These are phyloP conservation scores for Diaprepes abbreviatus DNA, from an alignment of 2,888 invertebrate genomes.

Conservation along the genomic window DNA sequence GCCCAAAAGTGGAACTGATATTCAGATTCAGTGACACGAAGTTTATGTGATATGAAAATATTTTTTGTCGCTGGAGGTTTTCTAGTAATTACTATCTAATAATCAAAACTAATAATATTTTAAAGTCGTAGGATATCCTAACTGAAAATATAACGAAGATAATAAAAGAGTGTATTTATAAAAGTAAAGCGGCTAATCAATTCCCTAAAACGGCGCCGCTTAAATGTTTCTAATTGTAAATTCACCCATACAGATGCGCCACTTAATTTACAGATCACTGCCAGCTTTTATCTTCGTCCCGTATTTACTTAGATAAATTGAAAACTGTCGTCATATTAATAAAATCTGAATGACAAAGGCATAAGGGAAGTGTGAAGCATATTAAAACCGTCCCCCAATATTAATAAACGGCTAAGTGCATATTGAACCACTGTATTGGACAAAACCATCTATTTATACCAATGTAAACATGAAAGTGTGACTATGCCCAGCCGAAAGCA, in stretches of 20 bases:
- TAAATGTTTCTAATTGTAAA: constrained; percentile 19
- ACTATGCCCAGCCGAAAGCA: constrained; percentile 34
- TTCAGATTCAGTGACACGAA: too few relatives aligned
- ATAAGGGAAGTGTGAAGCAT: constrained; percentile 47
- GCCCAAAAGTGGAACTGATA: too few relatives aligned
- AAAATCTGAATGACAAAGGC: constrained; percentile 50
- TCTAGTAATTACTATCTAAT: too few relatives aligned
- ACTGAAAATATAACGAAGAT: too few relatives aligned
- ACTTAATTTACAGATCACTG: constrained; percentile 48
- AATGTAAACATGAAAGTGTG: constrained; percentile 55
- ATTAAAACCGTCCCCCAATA: constrained; percentile 49
- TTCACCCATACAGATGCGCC: constrained; percentile 38
- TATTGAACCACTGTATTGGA: constrained; percentile 52
- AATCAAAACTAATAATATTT: too few relatives aligned
- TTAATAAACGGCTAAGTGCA: constrained; percentile 53
- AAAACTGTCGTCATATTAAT: constrained; percentile 51
- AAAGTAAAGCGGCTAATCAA: background rate
- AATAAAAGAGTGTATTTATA: too few relatives aligned
- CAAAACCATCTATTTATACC: constrained; percentile 54
- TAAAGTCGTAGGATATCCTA: too few relatives aligned
- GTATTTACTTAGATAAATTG: constrained; percentile 51
- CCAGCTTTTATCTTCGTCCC: constrained; percentile 44
- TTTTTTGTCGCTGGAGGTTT: too few relatives aligned
- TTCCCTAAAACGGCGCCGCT: background rate
- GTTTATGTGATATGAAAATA: too few relatives aligned